Conservation (phyloP, 2,797 vertebrate genomes). For the Spondyliosoma cantharus region DNA sequence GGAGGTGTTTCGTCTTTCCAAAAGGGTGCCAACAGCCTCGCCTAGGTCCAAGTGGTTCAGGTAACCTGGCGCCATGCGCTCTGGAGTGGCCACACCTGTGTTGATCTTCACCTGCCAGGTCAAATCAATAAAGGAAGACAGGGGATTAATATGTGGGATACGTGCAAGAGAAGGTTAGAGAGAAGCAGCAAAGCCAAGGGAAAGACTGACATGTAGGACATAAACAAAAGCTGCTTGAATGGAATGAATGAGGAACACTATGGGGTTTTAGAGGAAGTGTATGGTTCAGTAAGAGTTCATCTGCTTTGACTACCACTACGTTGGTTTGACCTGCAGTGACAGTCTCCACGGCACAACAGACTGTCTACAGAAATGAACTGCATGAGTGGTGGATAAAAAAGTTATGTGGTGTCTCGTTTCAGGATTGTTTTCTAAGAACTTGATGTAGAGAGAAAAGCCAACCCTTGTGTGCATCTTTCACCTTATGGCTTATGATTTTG, state of each 20-base stretch:
- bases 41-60: constrained; percentile 86
- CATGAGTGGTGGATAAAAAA: too few species aligned
- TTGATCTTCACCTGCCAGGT: constrained; percentile 86
- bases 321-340: not conserved
- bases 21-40: constrained; percentile 74
- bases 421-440: too few species aligned
- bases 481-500: too few species aligned
- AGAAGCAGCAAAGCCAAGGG: not conserved
- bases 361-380: too few species aligned
- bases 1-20: constrained; percentile 76
- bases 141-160: too few species aligned
- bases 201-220: not conserved
- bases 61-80: constrained; percentile 81
- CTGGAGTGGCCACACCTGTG: constrained; percentile 84
- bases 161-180: not conserved
- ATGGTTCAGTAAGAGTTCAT: not conserved
- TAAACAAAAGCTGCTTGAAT: not conserved
- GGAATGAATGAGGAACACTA: not conserved
- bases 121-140: not conserved
- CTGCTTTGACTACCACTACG: not conserved
- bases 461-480: too few species aligned
- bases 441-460: too few species aligned
- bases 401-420: too few species aligned
- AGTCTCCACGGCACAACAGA: too few species aligned
- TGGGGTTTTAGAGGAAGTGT: not conserved